Evolutionary conservation across 2,113 vertebrate genomes (phyloP).

Genomic region (Nesoenas mayeri): DNA sequence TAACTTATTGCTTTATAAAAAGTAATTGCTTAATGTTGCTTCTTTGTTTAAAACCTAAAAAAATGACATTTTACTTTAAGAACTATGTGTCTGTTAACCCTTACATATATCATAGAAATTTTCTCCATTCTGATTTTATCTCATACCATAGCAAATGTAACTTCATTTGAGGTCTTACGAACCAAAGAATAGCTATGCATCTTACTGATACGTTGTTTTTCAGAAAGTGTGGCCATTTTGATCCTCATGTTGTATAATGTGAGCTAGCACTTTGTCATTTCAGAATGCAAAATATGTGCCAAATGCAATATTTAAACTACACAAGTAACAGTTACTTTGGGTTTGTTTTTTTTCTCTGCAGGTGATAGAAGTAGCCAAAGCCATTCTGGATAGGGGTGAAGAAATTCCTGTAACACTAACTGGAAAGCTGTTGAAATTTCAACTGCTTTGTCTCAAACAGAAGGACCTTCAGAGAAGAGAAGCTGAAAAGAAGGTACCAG

Average conservation of each 20-base stretch:
- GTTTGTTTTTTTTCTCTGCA: conserved; percentile 32
- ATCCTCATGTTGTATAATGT: neutral
- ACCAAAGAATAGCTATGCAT: neutral
- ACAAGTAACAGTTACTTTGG: neutral
- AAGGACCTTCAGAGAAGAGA: conserved; percentile 78
- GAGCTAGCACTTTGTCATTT: neutral
- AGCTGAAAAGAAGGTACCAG: conserved; percentile 75
- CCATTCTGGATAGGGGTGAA: conserved; percentile 78
- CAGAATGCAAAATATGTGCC: neutral
- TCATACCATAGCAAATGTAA: neutral
- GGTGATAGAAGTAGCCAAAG: conserved; percentile 82
- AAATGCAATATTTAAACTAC: neutral
- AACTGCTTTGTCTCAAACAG: conserved; percentile 83
- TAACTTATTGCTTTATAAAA: neutral
- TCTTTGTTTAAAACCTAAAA: conserved; percentile 7
- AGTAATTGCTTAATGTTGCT: neutral
- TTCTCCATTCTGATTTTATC: neutral
- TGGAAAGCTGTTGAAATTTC: conserved; percentile 91
- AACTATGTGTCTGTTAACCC: neutral
- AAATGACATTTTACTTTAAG: neutral
- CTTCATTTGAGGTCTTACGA: neutral
- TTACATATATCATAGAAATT: neutral
- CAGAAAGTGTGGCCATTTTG: neutral
- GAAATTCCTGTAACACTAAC: conserved; percentile 82
- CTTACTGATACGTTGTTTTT: neutral